A percentile compares a stretch with the other conserved stretches of the same genome.
Conservation (phyloP, 1,140 invertebrate genomes). For the Cherax quadricarinatus region DNA sequence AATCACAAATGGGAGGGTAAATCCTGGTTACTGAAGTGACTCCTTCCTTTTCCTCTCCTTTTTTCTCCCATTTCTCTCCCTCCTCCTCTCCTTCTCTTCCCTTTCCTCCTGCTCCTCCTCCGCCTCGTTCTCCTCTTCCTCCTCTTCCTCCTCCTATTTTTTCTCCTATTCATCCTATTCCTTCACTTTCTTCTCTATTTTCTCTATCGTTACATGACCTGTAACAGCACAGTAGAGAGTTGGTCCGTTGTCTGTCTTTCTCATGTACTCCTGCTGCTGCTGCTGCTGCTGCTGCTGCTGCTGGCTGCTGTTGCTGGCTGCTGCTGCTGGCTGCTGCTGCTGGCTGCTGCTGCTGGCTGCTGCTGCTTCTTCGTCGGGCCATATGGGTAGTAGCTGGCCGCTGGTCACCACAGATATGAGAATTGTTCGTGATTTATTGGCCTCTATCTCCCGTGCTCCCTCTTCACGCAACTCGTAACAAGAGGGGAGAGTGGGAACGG, state of each 20-base stretch:
- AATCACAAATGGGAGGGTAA: neutral
- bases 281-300: no score
- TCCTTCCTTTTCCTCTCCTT: no score
- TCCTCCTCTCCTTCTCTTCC: no score
- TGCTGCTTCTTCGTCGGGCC: neutral
- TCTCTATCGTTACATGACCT: neutral
- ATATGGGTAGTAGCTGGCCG: neutral
- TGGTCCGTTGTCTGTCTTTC: no score
- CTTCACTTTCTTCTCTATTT: neutral
- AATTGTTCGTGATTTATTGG: neutral
- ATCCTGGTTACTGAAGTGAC: neutral
- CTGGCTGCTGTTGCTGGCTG: no score
- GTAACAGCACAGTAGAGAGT: no score
- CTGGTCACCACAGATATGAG: constrained; percentile 16
- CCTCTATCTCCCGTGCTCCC: neutral
- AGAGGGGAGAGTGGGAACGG: neutral
- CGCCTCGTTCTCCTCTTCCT: neutral
- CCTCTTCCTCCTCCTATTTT: neutral
- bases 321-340: no score
- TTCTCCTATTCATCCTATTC: neutral
- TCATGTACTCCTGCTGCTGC: no score
- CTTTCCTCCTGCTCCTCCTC: no score
- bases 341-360: no score
- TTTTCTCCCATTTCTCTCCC: no score
- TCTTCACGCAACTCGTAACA: neutral